Evolutionary conservation across 2,797 vertebrate species (phyloP).

Genomic region (Takifugu rubripes): DNA sequence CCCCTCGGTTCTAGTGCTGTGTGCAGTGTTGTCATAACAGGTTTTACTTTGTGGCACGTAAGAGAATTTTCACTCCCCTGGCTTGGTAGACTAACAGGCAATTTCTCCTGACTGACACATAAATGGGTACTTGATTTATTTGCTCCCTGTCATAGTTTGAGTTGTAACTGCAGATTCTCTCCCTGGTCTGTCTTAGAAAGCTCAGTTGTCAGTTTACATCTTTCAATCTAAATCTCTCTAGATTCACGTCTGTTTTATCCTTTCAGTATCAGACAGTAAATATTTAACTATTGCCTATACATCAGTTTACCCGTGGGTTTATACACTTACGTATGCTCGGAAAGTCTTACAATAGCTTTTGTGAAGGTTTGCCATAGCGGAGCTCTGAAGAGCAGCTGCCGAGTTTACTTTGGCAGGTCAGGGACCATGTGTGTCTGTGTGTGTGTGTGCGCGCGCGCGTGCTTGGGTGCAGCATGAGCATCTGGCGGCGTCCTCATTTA

Average conservation of each 20-base stretch:
- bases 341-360: constrained; percentile 4
- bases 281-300: constrained; percentile 7
- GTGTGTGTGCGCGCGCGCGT: neutral
- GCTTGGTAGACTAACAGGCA: constrained; percentile 6
- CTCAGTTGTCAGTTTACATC: constrained; percentile 22
- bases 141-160: constrained; percentile 8
- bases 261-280: constrained; percentile 31
- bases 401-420: constrained; percentile 49
- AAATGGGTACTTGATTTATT: constrained; percentile 13
- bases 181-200: constrained; percentile 19
- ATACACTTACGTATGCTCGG: constrained; percentile 23
- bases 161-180: constrained; percentile 23
- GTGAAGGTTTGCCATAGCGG: constrained; percentile 22
- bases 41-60: constrained; percentile 5
- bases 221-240: neutral
- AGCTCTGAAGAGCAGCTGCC: constrained; percentile 36
- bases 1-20: neutral
- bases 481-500: constrained; percentile 30
- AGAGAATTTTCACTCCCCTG: constrained; percentile 2
- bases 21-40: neutral
- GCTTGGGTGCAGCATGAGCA: constrained; percentile 26
- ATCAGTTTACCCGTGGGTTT: constrained; percentile 16
- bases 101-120: constrained; percentile 7
- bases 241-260: constrained; percentile 5
- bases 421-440: constrained; percentile 29